These are phyloP conservation scores for Halcyon smyrnensis DNA, from an alignment of 2,797 vertebrate genomes.

Conservation along the genomic window DNA sequence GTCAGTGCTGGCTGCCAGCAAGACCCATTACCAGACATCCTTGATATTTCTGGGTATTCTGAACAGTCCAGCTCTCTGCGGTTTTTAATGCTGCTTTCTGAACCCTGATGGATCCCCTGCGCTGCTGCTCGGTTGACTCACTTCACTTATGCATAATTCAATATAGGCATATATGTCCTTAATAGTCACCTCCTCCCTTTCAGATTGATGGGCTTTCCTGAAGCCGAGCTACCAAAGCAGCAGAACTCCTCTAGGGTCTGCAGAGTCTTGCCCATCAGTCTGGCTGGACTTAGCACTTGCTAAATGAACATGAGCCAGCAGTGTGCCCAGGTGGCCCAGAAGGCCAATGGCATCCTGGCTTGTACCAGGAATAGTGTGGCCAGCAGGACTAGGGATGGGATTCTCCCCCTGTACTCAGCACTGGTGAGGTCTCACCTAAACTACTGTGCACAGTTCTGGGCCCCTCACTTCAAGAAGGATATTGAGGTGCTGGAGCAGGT, in stretches of 20 bases:
- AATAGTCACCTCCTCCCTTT: neutral
- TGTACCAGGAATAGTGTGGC: no score
- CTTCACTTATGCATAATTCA: neutral
- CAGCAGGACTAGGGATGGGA: no score
- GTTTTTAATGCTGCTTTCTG: constrained; percentile 39
- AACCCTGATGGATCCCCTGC: neutral
- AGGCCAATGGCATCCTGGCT: no score
- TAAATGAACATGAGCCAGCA: neutral
- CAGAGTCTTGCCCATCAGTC: neutral
- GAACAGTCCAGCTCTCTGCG: neutral
- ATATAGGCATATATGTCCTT: neutral
- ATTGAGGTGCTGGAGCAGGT: no score
- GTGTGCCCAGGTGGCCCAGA: no score
- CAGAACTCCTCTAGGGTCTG: neutral
- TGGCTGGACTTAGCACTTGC: neutral
- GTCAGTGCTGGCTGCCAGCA: neutral
- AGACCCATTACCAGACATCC: neutral
- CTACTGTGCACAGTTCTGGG: no score
- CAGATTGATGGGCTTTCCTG: neutral
- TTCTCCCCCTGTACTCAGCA: no score
- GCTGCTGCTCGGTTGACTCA: neutral
- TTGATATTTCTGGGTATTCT: neutral
- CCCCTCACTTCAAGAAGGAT: no score
- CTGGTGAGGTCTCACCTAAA: no score
- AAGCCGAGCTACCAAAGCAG: neutral